phyloP scores from a whole-genome alignment of 2,113 vertebrate species.

The Mormyrus iriodes region DNA sequence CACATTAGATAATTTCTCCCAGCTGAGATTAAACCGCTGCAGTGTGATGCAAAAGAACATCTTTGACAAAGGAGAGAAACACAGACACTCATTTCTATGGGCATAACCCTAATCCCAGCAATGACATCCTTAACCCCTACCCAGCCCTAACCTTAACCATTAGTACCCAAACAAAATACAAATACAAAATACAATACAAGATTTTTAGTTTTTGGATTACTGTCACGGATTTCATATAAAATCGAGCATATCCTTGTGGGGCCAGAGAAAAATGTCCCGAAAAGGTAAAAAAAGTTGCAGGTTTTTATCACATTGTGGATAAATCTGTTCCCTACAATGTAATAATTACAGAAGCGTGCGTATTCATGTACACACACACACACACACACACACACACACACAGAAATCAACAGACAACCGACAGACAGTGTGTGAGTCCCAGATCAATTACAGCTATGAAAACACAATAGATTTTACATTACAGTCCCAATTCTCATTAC shows the following conservation, averaged over 20 bases:
- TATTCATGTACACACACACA: not conserved
- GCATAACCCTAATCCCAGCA: not conserved
- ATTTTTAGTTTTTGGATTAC: not conserved
- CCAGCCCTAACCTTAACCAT: not conserved
- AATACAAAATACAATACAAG: not conserved
- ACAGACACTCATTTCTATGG: not conserved
- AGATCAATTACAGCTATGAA: constrained; percentile 32
- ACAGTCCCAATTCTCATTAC: constrained; percentile 28
- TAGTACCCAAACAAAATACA: not conserved
- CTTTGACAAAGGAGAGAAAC: not conserved
- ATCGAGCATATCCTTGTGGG: too few species aligned
- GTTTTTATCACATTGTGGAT: not conserved
- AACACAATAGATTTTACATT: constrained; percentile 30
- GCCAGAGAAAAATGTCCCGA: not conserved
- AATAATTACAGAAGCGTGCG: not conserved
- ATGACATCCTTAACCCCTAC: not conserved
- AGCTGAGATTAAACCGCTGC: constrained; percentile 18
- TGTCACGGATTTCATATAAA: not conserved
- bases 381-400: not conserved
- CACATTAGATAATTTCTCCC: constrained; percentile 25
- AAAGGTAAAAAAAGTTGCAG: not conserved
- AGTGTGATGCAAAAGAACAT: constrained; percentile 8
- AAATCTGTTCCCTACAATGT: not conserved
- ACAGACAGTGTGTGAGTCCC: constrained; percentile 4
- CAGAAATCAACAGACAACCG: constrained; percentile 17